A percentile compares a stretch with the other conserved stretches of the same genome.
Conservation (phyloP, 1,140 invertebrate species). For the Bactericera cockerelli region DNA sequence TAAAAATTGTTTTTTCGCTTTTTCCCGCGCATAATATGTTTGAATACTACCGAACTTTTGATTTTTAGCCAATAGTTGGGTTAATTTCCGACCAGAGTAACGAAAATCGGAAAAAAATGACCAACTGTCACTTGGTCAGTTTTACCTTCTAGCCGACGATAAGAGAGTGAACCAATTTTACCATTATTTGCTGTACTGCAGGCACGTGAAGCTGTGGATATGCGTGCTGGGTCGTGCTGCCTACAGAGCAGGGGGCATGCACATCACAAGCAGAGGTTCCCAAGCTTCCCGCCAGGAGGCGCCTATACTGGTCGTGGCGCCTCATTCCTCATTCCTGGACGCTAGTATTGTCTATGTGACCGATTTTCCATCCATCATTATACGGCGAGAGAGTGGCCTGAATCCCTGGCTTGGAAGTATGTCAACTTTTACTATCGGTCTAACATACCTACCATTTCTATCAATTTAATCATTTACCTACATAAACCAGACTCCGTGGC, state of each 20-base stretch:
- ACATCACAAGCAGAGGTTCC: constrained; percentile 54
- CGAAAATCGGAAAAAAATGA: too few relatives aligned
- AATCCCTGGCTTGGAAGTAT: constrained; percentile 74
- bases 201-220: constrained; percentile 43
- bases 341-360: constrained; percentile 63
- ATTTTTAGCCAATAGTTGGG: too few relatives aligned
- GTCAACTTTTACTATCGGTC: constrained; percentile 25
- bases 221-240: constrained; percentile 53
- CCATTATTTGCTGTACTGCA: constrained; percentile 23
- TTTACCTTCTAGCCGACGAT: too few relatives aligned
- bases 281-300: constrained; percentile 55
- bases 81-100: too few relatives aligned
- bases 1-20: too few relatives aligned
- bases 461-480: constrained; percentile 10
- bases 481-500: too few relatives aligned
- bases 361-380: constrained; percentile 62
- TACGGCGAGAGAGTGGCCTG: constrained; percentile 54
- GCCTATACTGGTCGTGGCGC: constrained; percentile 67
- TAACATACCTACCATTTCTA: constrained; percentile 10
- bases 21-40: too few relatives aligned
- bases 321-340: constrained; percentile 76
- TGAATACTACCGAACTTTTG: too few relatives aligned
- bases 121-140: too few relatives aligned
- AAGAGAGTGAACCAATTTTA: too few relatives aligned
- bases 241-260: constrained; percentile 60